Percentiles rank a stretch among this genome's conserved stretches.
Conservation (phyloP, 2,797 vertebrate genomes). For the Argya squamiceps region DNA sequence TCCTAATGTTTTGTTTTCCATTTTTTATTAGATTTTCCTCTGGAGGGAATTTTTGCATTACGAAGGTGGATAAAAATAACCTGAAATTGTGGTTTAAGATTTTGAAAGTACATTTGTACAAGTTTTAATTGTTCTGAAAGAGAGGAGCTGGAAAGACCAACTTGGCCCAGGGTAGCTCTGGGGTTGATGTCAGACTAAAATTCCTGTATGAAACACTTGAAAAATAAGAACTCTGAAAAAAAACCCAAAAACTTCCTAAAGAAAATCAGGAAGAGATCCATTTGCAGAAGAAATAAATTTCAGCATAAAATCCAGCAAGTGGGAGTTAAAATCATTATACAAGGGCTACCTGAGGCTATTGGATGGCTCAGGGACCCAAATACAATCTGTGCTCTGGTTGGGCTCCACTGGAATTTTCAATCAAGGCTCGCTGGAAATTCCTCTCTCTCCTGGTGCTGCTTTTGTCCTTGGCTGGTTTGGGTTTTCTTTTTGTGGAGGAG, state of each 20-base stretch:
- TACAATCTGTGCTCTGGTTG: not conserved
- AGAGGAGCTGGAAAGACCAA: fast-evolving
- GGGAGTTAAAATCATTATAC: not conserved
- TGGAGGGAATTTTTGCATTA: not conserved
- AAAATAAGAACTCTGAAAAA: not conserved
- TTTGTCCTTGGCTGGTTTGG: not conserved
- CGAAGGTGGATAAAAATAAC: not conserved
- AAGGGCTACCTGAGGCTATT: no score
- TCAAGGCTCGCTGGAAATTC: not conserved
- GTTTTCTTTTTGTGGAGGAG: not conserved
- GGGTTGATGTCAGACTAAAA: not conserved
- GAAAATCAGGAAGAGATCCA: not conserved
- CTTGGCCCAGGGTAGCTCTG: not conserved
- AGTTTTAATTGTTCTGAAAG: not conserved
- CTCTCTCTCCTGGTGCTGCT: not conserved
- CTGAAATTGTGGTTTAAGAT: not conserved
- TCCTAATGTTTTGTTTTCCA: not conserved
- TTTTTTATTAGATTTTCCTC: not conserved
- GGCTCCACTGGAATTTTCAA: fast-evolving
- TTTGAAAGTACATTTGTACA: not conserved
- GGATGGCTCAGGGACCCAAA: not conserved
- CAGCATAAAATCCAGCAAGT: not conserved
- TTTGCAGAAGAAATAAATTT: not conserved
- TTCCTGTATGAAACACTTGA: not conserved
- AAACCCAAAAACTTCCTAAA: fast-evolving